These are phyloP conservation scores for Trachythela sp. DNA, from an alignment of 64 coral and sea anemone genomes.

Conservation along the genomic window DNA sequence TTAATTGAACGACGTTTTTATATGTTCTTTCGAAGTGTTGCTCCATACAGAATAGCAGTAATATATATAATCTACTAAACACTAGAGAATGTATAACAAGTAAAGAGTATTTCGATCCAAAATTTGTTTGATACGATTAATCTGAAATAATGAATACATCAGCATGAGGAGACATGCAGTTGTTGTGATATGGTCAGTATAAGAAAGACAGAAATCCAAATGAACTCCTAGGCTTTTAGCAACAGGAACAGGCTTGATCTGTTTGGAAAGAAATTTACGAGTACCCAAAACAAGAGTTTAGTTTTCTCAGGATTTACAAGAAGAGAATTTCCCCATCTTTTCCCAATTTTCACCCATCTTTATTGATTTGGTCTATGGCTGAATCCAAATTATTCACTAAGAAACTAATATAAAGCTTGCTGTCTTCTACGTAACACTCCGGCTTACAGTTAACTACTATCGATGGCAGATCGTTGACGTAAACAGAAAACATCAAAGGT, in stretches of 20 bases:
- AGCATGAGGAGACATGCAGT: no score
- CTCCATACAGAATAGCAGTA: no score
- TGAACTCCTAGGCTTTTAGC: not conserved
- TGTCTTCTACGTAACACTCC: not conserved
- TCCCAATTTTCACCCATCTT: not conserved
- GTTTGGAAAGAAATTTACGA: not conserved
- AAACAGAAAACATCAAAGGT: not conserved
- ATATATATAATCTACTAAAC: no score
- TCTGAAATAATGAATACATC: no score
- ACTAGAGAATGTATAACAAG: no score
- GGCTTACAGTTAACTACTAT: not conserved
- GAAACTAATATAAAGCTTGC: not conserved
- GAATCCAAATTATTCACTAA: no score
- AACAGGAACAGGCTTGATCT: not conserved
- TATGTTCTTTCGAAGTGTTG: no score
- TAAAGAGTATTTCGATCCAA: no score
- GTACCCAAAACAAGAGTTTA: not conserved
- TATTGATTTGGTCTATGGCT: not conserved
- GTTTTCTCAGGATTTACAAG: not conserved
- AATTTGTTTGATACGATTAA: no score
- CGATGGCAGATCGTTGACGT: not conserved
- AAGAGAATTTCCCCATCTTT: not conserved
- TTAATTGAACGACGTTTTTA: no score
- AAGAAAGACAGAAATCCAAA: not conserved
- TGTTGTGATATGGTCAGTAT: no score